A percentile compares a stretch with the other conserved stretches of the same genome.
These are phyloP conservation scores for Heliconius sara DNA, from an alignment of 2,888 invertebrate genomes.

Conservation along the genomic window DNA sequence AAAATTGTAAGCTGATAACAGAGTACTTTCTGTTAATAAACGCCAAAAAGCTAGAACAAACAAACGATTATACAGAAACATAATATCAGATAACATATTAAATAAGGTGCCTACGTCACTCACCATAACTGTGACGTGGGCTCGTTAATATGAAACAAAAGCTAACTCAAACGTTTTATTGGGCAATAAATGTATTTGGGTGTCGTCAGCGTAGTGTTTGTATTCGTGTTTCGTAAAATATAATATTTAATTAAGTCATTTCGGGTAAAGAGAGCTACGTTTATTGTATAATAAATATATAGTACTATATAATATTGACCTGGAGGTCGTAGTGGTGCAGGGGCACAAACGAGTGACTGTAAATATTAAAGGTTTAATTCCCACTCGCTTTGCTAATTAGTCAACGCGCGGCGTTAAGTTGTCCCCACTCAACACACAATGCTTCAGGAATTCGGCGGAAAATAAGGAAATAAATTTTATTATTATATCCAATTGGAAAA, in stretches of 20 bases:
- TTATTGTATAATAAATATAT: background rate
- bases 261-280: background rate
- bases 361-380: too few relatives aligned
- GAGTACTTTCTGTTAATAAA: background rate
- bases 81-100: slow-evolving; percentile 18
- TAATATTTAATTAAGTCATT: slow-evolving; percentile 32
- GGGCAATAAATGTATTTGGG: slow-evolving; percentile 13
- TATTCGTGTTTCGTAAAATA: background rate
- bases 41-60: background rate
- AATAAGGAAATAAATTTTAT: too few relatives aligned
- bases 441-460: too few relatives aligned
- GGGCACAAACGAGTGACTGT: too few relatives aligned
- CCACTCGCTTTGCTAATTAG: too few relatives aligned
- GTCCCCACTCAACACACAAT: too few relatives aligned
- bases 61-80: background rate
- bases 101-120: slow-evolving; percentile 27
- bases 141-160: slow-evolving; percentile 40
- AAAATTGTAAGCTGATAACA: background rate
- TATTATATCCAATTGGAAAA: too few relatives aligned
- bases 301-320: background rate
- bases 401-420: too few relatives aligned
- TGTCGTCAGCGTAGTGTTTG: background rate
- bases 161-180: slow-evolving; percentile 31
- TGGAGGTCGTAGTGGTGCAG: too few relatives aligned
- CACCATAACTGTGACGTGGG: slow-evolving; percentile 24